Conservation (phyloP, 2,797 vertebrate genomes). For the Xenops minutus region DNA sequence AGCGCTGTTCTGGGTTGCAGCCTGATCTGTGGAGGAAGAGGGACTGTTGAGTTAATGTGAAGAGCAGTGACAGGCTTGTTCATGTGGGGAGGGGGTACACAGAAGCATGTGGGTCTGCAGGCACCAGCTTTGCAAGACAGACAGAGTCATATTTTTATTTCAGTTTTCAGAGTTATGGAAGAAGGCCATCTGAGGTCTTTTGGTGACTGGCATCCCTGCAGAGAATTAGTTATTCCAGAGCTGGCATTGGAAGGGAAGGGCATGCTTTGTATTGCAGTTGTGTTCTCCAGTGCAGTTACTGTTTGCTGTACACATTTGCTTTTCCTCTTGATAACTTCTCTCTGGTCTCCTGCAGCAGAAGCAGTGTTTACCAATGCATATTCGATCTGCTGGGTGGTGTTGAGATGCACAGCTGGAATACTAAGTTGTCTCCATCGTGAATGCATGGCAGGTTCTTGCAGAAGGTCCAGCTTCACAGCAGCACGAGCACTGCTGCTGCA, state of each 20-base stretch:
- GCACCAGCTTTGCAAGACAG: background rate
- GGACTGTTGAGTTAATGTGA: background rate
- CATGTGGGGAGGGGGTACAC: background rate
- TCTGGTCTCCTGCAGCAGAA: background rate
- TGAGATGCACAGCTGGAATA: background rate
- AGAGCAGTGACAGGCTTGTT: background rate
- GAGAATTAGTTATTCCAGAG: background rate
- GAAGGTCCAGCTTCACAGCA: background rate
- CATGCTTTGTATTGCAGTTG: constrained; percentile 30
- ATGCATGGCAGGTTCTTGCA: background rate
- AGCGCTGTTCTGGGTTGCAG: background rate
- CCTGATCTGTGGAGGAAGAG: background rate
- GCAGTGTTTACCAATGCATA: background rate
- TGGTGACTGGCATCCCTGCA: background rate
- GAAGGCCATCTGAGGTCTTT: background rate
- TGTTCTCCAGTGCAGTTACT: background rate
- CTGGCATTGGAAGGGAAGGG: background rate
- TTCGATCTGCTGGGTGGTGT: background rate
- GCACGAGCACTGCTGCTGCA: background rate
- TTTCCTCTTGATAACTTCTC: constrained; percentile 34
- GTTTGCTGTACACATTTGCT: constrained; percentile 41
- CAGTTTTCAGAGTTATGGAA: background rate
- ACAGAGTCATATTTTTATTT: background rate
- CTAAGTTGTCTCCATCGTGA: background rate
- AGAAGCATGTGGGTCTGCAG: background rate